phyloP scores from a whole-genome alignment of 2,888 invertebrate genomes.

The Invenusta paracnida region DNA sequence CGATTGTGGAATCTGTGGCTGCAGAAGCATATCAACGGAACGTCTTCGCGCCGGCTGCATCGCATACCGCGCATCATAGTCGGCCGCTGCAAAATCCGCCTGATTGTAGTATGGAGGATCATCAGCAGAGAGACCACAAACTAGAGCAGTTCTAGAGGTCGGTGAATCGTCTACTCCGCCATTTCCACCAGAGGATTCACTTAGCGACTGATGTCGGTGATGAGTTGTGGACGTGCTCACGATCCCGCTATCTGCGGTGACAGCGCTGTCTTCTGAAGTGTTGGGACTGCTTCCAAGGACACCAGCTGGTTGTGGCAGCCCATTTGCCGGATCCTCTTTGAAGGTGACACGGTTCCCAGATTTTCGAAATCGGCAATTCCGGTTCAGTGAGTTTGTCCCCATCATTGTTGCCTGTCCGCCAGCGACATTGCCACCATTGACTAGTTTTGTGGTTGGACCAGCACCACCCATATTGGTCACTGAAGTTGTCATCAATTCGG shows the following conservation, averaged over 20 bases:
- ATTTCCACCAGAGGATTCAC: background rate
- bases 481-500: background rate
- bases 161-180: background rate
- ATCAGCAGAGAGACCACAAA: background rate
- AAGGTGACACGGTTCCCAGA: constrained; percentile 27
- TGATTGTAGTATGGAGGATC: background rate
- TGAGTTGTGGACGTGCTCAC: background rate
- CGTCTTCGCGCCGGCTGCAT: background rate
- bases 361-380: background rate
- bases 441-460: background rate
- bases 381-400: background rate
- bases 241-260: background rate
- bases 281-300: background rate
- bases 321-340: background rate
- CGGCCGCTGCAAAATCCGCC: background rate
- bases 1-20: too few relatives aligned
- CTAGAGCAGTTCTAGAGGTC: background rate
- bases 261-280: background rate
- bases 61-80: constrained; percentile 4
- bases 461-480: background rate
- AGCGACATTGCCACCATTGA: background rate
- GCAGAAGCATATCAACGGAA: background rate
- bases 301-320: background rate
- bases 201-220: background rate
- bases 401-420: background rate